Percentiles rank a stretch among this genome's conserved stretches.
phyloP scores from a whole-genome alignment of 1,140 invertebrate species.

The Zaprionus nigranus region DNA sequence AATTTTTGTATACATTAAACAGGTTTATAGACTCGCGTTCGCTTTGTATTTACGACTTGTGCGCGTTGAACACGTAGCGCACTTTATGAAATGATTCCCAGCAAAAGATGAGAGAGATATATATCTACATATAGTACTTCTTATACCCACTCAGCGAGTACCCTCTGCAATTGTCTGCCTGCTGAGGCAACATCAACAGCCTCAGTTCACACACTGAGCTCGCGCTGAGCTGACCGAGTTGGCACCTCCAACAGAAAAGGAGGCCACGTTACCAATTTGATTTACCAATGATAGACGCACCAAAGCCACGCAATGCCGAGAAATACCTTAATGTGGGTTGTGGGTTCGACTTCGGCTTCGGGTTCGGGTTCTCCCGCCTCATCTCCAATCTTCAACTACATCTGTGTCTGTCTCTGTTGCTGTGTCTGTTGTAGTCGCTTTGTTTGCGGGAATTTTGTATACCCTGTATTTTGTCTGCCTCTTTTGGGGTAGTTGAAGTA shows the following conservation, averaged over 20 bases:
- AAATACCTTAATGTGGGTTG: slow-evolving; percentile 31
- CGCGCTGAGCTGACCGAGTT: slow-evolving; percentile 42
- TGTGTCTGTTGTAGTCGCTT: slow-evolving; percentile 12
- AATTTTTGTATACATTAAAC: slow-evolving; percentile 24
- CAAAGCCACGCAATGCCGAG: slow-evolving; percentile 57
- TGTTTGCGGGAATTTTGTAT: slow-evolving; percentile 12
- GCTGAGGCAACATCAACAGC: slow-evolving; percentile 25
- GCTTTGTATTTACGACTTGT: slow-evolving; percentile 28
- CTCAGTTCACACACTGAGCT: slow-evolving; percentile 52
- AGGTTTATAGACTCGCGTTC: slow-evolving; percentile 33
- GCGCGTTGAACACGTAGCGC: slow-evolving; percentile 28
- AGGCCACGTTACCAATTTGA: slow-evolving; percentile 60
- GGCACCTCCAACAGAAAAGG: slow-evolving; percentile 24
- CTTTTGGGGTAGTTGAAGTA: no score
- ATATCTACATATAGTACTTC: slow-evolving; percentile 17
- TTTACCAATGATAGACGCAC: slow-evolving; percentile 71
- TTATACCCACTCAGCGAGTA: slow-evolving; percentile 9
- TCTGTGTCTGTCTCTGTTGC: slow-evolving; percentile 9
- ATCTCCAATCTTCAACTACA: background rate
- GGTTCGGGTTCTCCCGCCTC: slow-evolving; percentile 18
- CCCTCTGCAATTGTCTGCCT: slow-evolving; percentile 39
- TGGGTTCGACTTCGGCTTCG: background rate
- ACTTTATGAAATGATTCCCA: slow-evolving; percentile 33
- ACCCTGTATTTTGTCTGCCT: background rate
- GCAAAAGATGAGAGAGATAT: slow-evolving; percentile 15